Conservation (phyloP, 2,113 vertebrate genomes). For the Otus sunia region DNA sequence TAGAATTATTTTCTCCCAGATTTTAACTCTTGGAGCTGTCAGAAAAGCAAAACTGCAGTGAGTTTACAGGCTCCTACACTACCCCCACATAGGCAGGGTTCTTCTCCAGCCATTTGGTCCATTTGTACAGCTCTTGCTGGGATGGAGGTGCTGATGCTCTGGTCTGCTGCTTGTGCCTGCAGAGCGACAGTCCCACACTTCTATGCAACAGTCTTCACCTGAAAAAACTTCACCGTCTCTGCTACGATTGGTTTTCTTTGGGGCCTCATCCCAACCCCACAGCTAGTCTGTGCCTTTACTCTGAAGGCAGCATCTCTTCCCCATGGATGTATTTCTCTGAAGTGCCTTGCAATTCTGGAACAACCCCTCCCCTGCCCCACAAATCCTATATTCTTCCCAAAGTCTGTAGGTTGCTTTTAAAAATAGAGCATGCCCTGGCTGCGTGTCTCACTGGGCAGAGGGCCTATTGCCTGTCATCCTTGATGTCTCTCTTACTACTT, state of each 20-base stretch:
- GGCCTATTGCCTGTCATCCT: conserved; percentile 39
- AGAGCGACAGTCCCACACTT: neutral
- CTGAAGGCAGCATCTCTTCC: neutral
- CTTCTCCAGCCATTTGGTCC: neutral
- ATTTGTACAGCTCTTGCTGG: neutral
- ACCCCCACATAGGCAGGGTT: neutral
- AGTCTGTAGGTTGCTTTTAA: neutral
- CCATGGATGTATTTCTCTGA: neutral
- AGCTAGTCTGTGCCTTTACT: neutral
- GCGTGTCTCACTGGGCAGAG: neutral
- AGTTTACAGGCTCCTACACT: neutral
- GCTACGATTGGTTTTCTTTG: neutral
- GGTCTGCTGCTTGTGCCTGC: neutral
- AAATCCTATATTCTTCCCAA: neutral
- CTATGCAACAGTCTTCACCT: neutral
- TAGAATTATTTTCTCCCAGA: neutral
- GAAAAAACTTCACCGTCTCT: neutral
- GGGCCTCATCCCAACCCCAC: neutral
- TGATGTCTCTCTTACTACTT: conserved; percentile 51
- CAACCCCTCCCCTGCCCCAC: neutral
- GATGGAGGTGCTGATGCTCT: neutral
- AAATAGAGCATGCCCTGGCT: neutral
- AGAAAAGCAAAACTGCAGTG: neutral
- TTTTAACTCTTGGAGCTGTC: neutral
- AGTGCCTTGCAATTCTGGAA: neutral